Evolutionary conservation across 2,797 vertebrate species (phyloP).

Genomic region (Rhinatrema bivittatum): DNA sequence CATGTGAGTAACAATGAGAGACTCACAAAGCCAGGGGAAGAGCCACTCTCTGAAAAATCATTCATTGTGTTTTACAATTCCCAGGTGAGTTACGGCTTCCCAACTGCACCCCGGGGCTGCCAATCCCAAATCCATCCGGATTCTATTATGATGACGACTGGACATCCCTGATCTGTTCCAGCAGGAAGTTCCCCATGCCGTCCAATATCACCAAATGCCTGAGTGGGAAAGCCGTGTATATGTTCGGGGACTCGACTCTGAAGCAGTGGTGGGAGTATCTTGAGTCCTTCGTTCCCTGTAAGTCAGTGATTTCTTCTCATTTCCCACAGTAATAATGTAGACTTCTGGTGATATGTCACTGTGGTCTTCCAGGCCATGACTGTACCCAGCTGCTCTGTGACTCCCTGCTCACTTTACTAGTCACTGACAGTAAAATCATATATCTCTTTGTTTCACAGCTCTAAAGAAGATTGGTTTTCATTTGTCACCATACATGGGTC

Average conservation of each 20-base stretch:
- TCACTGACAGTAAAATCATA: no score
- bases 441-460: no score
- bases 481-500: background rate
- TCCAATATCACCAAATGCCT: constrained; percentile 13
- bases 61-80: no score
- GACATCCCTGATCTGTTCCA: constrained; percentile 24
- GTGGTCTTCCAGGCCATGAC: no score
- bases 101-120: background rate
- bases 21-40: no score
- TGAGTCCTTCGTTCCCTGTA: constrained; percentile 1
- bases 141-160: constrained; percentile 31
- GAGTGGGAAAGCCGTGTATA: constrained; percentile 8
- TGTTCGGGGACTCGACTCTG: constrained; percentile 3
- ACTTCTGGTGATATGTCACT: no score
- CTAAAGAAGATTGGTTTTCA: background rate
- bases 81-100: background rate
- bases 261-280: constrained; percentile 9
- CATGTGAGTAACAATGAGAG: no score
- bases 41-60: no score
- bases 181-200: constrained; percentile 2
- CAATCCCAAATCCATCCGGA: constrained; percentile 27
- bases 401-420: no score
- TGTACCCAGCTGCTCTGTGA: no score
- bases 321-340: no score
- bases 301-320: no score